Conservation (phyloP, 2,113 vertebrate species). For the Odobenus rosmarus region DNA sequence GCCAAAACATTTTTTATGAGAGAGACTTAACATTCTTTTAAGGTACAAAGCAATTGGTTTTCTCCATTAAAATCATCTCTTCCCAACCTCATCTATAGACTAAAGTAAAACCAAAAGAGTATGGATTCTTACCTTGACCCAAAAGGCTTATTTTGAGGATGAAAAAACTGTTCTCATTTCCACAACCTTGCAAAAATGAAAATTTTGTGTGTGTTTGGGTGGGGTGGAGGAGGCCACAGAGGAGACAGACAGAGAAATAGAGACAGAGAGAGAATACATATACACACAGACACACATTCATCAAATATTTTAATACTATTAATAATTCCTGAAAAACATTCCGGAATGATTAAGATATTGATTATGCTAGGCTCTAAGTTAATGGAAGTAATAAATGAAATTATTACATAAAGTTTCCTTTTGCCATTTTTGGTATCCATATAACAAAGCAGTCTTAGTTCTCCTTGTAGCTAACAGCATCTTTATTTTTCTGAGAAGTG, state of each 20-base stretch:
- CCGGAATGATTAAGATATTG: slow-evolving; percentile 22
- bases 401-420: slow-evolving; percentile 29
- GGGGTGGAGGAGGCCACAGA: not conserved
- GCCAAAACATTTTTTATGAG: not conserved
- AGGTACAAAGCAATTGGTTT: slow-evolving; percentile 25
- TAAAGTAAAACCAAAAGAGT: slow-evolving; percentile 35
- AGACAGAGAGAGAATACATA: not conserved
- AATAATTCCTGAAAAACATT: slow-evolving; percentile 44
- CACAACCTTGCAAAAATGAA: slow-evolving; percentile 35
- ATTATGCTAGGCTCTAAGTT: slow-evolving; percentile 13
- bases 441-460: slow-evolving; percentile 16
- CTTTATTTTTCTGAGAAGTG: slow-evolving; percentile 11
- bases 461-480: not conserved
- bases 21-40: slow-evolving; percentile 30
- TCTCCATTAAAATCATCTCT: not conserved
- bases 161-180: slow-evolving; percentile 52
- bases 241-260: not conserved
- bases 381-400: slow-evolving; percentile 42
- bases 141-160: slow-evolving; percentile 20
- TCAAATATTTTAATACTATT: slow-evolving; percentile 38
- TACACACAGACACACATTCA: not conserved
- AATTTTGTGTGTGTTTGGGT: not conserved
- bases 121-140: not conserved
- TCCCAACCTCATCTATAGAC: not conserved
- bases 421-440: not conserved